Conservation (phyloP, 2,888 invertebrate genomes). For the Agrochola litura region DNA sequence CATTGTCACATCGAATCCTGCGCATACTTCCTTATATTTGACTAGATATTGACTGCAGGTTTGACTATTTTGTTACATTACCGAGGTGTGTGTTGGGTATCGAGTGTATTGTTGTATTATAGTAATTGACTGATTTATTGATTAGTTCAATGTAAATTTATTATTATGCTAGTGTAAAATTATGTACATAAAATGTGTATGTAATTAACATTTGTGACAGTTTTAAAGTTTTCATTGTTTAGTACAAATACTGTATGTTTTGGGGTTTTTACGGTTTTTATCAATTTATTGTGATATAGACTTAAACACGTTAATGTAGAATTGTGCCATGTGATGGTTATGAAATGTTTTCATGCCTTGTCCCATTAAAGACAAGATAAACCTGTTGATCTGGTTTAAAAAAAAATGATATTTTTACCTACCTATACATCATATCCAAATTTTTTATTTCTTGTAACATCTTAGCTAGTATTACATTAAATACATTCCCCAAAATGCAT, state of each 20-base stretch:
- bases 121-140: slow-evolving; percentile 84
- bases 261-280: slow-evolving; percentile 75
- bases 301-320: slow-evolving; percentile 59
- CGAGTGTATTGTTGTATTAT: slow-evolving; percentile 74
- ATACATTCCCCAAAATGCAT: slow-evolving; percentile 82
- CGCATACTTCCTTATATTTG: slow-evolving; percentile 32
- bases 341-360: slow-evolving; percentile 36
- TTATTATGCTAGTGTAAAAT: slow-evolving; percentile 68
- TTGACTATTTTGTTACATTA: slow-evolving; percentile 48
- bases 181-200: slow-evolving; percentile 75
- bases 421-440: slow-evolving; percentile 10
- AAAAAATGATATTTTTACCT: slow-evolving; percentile 17
- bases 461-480: slow-evolving; percentile 41
- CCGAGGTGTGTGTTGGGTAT: slow-evolving; percentile 53
- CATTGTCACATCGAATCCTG: slow-evolving; percentile 11
- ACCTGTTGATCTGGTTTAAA: slow-evolving; percentile 51
- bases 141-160: slow-evolving; percentile 77
- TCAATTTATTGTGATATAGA: slow-evolving; percentile 70
- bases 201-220: slow-evolving; percentile 73
- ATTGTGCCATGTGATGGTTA: slow-evolving; percentile 76
- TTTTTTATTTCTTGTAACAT: slow-evolving; percentile 22
- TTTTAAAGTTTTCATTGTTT: slow-evolving; percentile 72
- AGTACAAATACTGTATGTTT: slow-evolving; percentile 79
- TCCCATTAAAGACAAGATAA: slow-evolving; percentile 30
- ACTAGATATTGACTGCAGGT: slow-evolving; percentile 37